These are phyloP conservation scores for Lymantria monacha DNA, from an alignment of 2,888 invertebrate genomes.

Conservation along the genomic window DNA sequence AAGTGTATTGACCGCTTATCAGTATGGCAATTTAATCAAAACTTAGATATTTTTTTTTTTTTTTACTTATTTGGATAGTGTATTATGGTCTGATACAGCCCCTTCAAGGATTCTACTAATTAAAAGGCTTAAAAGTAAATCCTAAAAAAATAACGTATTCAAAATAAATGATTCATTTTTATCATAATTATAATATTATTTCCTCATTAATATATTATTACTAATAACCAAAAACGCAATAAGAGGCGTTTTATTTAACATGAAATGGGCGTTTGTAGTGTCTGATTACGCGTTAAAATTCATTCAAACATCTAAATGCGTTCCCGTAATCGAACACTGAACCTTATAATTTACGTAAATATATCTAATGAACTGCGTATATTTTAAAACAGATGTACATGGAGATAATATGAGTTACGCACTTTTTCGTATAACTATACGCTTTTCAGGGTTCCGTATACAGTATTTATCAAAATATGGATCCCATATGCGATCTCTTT, in stretches of 20 bases:
- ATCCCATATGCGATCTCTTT: too few relatives aligned
- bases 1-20: too few relatives aligned
- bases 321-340: neutral
- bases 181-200: neutral
- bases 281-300: constrained; percentile 17
- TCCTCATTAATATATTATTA: neutral
- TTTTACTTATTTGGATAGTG: too few relatives aligned
- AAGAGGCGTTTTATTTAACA: constrained; percentile 16
- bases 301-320: constrained; percentile 14
- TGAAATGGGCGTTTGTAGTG: constrained; percentile 27
- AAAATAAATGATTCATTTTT: neutral
- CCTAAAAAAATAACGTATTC: neutral
- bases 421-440: too few relatives aligned
- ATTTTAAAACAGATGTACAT: neutral
- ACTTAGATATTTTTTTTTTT: too few relatives aligned
- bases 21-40: too few relatives aligned
- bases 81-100: too few relatives aligned
- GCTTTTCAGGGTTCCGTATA: too few relatives aligned
- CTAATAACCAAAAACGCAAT: constrained; percentile 18
- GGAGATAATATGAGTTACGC: too few relatives aligned
- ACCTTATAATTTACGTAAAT: constrained; percentile 7
- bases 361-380: neutral
- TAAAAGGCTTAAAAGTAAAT: too few relatives aligned
- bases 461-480: too few relatives aligned
- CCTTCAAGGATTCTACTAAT: too few relatives aligned